Evolutionary conservation across 2,888 invertebrate species (phyloP).

Genomic region (Leptogaster cylindrica): DNA sequence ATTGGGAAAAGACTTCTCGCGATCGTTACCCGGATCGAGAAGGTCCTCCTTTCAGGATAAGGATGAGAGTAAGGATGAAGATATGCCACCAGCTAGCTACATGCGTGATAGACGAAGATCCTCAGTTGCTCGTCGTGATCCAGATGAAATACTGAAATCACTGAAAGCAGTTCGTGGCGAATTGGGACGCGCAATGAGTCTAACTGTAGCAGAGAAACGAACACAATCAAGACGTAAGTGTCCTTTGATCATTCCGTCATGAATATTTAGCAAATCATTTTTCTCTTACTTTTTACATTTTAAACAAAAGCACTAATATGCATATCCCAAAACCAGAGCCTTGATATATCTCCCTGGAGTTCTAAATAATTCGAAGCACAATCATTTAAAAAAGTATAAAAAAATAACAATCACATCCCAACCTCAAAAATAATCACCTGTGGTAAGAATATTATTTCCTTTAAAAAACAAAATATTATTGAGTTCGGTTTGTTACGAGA

Average conservation of each 20-base stretch:
- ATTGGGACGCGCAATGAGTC: slow-evolving; percentile 81
- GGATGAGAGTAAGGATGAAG: slow-evolving; percentile 68
- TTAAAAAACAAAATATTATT: no score
- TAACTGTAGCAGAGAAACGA: slow-evolving; percentile 68
- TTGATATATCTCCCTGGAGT: slow-evolving; percentile 60
- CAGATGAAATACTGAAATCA: slow-evolving; percentile 82
- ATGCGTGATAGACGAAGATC: slow-evolving; percentile 78
- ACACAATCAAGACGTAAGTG: slow-evolving; percentile 75
- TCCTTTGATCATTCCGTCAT: background rate
- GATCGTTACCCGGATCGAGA: slow-evolving; percentile 83
- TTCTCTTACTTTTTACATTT: slow-evolving; percentile 46
- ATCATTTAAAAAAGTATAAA: slow-evolving; percentile 40
- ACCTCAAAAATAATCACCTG: slow-evolving; percentile 45
- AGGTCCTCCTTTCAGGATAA: slow-evolving; percentile 82
- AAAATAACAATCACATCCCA: slow-evolving; percentile 37
- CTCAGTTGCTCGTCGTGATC: slow-evolving; percentile 81
- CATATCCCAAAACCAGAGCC: slow-evolving; percentile 62
- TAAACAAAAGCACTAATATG: slow-evolving; percentile 57
- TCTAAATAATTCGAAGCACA: slow-evolving; percentile 54
- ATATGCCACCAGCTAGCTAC: slow-evolving; percentile 63
- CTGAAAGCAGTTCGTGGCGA: slow-evolving; percentile 83
- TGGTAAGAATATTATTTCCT: slow-evolving; percentile 43
- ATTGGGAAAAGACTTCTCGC: slow-evolving; percentile 83
- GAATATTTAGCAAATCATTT: slow-evolving; percentile 1
- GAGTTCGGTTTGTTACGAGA: slow-evolving; percentile 11